Conservation (phyloP, 1,140 invertebrate genomes). For the Eriocheir sinensis region DNA sequence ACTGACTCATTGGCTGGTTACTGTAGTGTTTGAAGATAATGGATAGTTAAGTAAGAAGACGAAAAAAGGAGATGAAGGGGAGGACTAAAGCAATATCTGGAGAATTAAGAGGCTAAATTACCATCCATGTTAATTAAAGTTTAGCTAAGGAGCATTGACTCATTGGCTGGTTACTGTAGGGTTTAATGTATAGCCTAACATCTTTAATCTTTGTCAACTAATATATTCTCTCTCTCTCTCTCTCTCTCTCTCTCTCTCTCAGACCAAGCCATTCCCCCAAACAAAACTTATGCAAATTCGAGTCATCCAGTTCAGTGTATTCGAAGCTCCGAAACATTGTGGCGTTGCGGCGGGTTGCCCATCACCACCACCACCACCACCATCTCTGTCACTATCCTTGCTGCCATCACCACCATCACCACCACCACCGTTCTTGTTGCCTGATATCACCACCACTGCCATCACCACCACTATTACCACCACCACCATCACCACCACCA, state of each 20-base stretch:
- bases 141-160: no score
- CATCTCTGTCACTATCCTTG: not conserved
- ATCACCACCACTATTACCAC: not conserved
- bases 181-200: no score
- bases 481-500: not conserved
- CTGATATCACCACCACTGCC: not conserved
- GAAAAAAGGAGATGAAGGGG: no score
- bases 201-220: no score
- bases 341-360: not conserved
- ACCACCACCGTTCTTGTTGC: no score
- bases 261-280: not conserved
- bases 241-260: not conserved
- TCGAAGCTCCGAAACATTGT: not conserved
- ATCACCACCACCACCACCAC: not conserved
- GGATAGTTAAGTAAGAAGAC: no score
- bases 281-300: not conserved
- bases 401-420: not conserved
- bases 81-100: no score
- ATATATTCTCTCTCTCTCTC: conserved; percentile 22
- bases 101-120: no score
- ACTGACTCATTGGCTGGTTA: no score
- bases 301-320: not conserved
- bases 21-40: no score
- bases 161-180: no score
- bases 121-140: no score